Evolutionary conservation across 2,888 invertebrate species (phyloP).

Genomic region (Napeogenes sylphis): DNA sequence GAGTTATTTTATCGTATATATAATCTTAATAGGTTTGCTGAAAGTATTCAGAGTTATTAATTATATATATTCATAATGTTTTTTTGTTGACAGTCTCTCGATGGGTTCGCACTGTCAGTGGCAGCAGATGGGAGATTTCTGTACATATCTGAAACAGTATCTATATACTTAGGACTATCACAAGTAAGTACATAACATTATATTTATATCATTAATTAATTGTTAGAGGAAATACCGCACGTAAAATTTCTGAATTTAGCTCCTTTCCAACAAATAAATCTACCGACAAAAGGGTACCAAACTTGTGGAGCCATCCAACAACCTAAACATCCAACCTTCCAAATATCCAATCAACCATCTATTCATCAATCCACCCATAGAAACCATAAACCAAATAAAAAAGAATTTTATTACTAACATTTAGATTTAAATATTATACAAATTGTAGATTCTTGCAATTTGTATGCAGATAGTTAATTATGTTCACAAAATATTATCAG

Average conservation of each 20-base stretch:
- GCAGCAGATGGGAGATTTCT: conserved; percentile 98
- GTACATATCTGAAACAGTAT: conserved; percentile 99
- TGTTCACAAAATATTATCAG: neutral
- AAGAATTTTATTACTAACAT: too few relatives aligned
- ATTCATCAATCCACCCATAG: too few relatives aligned
- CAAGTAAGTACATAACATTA: conserved; percentile 83
- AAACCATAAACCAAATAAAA: too few relatives aligned
- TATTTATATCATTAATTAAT: neutral
- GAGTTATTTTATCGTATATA: too few relatives aligned
- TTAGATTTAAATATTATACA: neutral
- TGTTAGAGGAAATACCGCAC: too few relatives aligned
- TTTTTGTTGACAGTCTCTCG: conserved; percentile 88
- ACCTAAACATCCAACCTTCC: too few relatives aligned
- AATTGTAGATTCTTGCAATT: neutral
- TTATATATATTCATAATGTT: neutral
- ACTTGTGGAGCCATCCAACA: too few relatives aligned
- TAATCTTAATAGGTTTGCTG: too few relatives aligned
- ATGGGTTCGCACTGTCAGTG: conserved; percentile 97
- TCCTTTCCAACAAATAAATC: too few relatives aligned
- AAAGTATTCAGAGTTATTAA: neutral
- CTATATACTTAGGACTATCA: conserved; percentile 99
- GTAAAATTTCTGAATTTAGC: too few relatives aligned
- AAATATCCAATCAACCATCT: too few relatives aligned
- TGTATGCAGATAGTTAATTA: neutral
- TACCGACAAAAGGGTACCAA: too few relatives aligned